Percentiles rank a stretch among this genome's conserved stretches.
phyloP scores from a whole-genome alignment of 2,113 vertebrate genomes.

The Rana temporaria region DNA sequence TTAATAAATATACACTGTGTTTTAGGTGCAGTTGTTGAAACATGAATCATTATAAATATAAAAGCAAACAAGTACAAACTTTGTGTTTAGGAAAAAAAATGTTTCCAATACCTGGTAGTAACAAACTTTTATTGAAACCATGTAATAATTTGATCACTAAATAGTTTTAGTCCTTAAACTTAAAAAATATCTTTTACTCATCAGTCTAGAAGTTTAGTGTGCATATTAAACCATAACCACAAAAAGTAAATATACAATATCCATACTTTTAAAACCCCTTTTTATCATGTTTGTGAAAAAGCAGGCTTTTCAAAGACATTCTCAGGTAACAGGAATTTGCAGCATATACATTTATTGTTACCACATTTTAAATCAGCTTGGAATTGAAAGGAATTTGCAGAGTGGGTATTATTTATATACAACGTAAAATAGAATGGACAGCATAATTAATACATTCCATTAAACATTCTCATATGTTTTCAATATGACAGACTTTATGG shows the following conservation, averaged over 20 bases:
- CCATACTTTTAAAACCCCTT: constrained; percentile 24
- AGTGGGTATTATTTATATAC: constrained; percentile 8
- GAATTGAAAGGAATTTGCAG: constrained; percentile 9
- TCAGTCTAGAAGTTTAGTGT: constrained; percentile 26
- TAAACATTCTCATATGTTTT: too few relatives aligned
- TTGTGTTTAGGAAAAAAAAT: background rate
- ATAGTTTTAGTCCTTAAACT: constrained; percentile 49
- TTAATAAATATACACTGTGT: too few relatives aligned
- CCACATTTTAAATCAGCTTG: constrained; percentile 32
- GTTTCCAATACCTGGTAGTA: constrained; percentile 38
- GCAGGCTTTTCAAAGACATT: constrained; percentile 32
- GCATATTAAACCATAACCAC: constrained; percentile 50
- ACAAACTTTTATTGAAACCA: constrained; percentile 47
- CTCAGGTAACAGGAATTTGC: constrained; percentile 47
- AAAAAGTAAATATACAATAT: constrained; percentile 56
- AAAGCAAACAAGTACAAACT: background rate
- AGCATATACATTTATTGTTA: constrained; percentile 45
- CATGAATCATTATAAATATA: background rate
- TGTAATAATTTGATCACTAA: constrained; percentile 39
- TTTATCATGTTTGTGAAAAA: constrained; percentile 50
- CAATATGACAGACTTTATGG: too few relatives aligned
- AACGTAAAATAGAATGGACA: background rate
- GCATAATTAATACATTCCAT: constrained; percentile 10
- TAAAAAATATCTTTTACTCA: constrained; percentile 46
- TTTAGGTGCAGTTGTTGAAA: too few relatives aligned